A percentile compares a stretch with the other conserved stretches of the same genome.
Conservation (phyloP, 2,888 invertebrate genomes). For the Drosophila parthenogenetica region DNA sequence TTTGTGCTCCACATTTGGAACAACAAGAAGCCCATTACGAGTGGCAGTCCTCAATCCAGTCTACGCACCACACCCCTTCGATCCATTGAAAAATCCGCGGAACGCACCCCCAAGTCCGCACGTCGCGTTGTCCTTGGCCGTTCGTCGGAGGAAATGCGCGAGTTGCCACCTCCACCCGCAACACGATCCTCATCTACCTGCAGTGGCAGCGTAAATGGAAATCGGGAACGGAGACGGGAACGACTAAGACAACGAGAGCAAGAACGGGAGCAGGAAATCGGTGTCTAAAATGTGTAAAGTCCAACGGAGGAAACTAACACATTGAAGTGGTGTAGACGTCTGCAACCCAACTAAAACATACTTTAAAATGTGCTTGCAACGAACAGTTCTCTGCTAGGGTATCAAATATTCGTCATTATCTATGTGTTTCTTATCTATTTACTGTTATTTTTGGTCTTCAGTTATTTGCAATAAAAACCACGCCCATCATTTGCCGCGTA, state of each 20-base stretch:
- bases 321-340: too few relatives aligned
- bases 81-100: constrained; percentile 68
- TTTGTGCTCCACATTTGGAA: constrained; percentile 81
- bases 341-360: too few relatives aligned
- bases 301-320: background rate
- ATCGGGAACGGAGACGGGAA: background rate
- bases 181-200: constrained; percentile 6
- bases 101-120: constrained; percentile 64
- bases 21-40: constrained; percentile 76
- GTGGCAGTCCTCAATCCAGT: constrained; percentile 66
- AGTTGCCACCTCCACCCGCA: constrained; percentile 41
- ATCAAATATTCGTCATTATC: too few relatives aligned
- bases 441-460: constrained; percentile 17
- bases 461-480: constrained; percentile 41
- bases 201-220: constrained; percentile 9
- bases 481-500: constrained; percentile 44
- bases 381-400: too few relatives aligned
- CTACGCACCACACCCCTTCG: constrained; percentile 65
- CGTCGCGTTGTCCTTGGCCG: constrained; percentile 57
- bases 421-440: too few relatives aligned
- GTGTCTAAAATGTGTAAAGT: constrained; percentile 28
- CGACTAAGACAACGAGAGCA: background rate
- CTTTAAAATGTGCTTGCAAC: too few relatives aligned
- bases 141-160: constrained; percentile 70
- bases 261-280: constrained; percentile 21